A percentile compares a stretch with the other conserved stretches of the same genome.
phyloP scores from a whole-genome alignment of 1,140 invertebrate genomes.

The Drosophila pectinifera region DNA sequence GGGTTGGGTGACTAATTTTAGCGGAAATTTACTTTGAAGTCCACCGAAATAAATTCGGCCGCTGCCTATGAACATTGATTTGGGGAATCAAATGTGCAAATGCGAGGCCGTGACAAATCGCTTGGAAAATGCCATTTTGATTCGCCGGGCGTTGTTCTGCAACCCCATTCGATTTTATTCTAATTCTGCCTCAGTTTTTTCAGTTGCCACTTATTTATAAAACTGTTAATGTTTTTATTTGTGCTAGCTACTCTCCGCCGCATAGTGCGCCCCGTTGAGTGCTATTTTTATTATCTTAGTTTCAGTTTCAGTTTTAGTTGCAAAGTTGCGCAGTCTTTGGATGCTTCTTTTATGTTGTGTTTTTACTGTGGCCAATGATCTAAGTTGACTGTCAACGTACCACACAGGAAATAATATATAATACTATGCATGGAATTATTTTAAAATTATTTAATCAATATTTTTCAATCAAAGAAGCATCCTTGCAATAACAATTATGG shows the following conservation, averaged over 20 bases:
- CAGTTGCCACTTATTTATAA: constrained; percentile 44
- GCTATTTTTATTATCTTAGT: constrained; percentile 70
- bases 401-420: neutral
- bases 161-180: constrained; percentile 18
- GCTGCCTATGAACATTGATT: constrained; percentile 33
- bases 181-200: constrained; percentile 34
- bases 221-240: constrained; percentile 46
- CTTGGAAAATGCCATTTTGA: constrained; percentile 36
- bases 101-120: constrained; percentile 57
- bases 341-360: neutral
- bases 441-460: too few relatives aligned
- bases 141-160: constrained; percentile 22
- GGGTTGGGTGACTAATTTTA: constrained; percentile 70
- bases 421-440: too few relatives aligned
- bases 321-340: constrained; percentile 68
- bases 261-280: constrained; percentile 45
- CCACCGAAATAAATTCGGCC: constrained; percentile 34
- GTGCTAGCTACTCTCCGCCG: constrained; percentile 24
- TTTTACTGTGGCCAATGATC: constrained; percentile 72
- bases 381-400: constrained; percentile 68
- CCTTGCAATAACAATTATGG: too few relatives aligned
- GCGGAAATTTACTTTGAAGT: constrained; percentile 74
- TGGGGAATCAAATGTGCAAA: constrained; percentile 26
- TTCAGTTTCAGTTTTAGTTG: constrained; percentile 55
- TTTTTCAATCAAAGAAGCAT: too few relatives aligned